Evolutionary conservation across 2,888 invertebrate species (phyloP).

Genomic region (Pachycephus smyrnensis): DNA sequence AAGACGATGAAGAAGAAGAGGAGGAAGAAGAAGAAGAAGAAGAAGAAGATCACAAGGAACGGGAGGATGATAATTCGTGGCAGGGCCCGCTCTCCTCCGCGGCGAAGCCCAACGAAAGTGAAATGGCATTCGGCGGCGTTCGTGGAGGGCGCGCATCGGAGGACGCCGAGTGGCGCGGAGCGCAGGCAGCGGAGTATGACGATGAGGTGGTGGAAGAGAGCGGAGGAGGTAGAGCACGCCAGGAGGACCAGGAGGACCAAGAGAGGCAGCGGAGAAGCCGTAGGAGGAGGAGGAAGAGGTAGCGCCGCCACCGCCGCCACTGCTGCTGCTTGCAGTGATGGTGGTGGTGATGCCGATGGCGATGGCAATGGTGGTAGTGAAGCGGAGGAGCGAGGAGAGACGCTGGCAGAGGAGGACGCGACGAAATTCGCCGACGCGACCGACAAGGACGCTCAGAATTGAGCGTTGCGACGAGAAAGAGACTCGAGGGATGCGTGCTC

Average conservation of each 20-base stretch:
- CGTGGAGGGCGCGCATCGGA: slow-evolving; percentile 19
- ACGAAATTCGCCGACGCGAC: slow-evolving; percentile 62
- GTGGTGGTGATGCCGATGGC: too few relatives aligned
- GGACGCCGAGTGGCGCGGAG: slow-evolving; percentile 26
- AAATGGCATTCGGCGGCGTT: slow-evolving; percentile 62
- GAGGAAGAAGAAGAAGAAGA: neutral
- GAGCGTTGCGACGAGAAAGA: slow-evolving; percentile 1
- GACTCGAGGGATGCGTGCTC: slow-evolving; percentile 47
- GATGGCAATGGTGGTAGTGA: too few relatives aligned
- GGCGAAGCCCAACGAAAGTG: slow-evolving; percentile 67
- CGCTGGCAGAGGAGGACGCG: slow-evolving; percentile 44
- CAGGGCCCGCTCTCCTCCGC: slow-evolving; percentile 60
- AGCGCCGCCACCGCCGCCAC: neutral
- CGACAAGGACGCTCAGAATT: slow-evolving; percentile 46
- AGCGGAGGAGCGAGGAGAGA: slow-evolving; percentile 28
- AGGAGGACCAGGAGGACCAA: slow-evolving; percentile 1
- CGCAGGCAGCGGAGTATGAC: slow-evolving; percentile 15
- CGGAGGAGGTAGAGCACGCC: slow-evolving; percentile 18
- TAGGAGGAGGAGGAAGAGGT: slow-evolving; percentile 10
- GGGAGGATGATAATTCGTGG: slow-evolving; percentile 59
- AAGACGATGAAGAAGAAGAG: slow-evolving; percentile 15
- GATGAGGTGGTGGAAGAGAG: slow-evolving; percentile 2
- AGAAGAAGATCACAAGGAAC: slow-evolving; percentile 13
- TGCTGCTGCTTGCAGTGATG: neutral
- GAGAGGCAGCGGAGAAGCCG: slow-evolving; percentile 7